A percentile compares a stretch with the other conserved stretches of the same genome.
These are phyloP conservation scores for Cuniculus paca DNA, from an alignment of 2,797 vertebrate genomes.

Conservation along the genomic window DNA sequence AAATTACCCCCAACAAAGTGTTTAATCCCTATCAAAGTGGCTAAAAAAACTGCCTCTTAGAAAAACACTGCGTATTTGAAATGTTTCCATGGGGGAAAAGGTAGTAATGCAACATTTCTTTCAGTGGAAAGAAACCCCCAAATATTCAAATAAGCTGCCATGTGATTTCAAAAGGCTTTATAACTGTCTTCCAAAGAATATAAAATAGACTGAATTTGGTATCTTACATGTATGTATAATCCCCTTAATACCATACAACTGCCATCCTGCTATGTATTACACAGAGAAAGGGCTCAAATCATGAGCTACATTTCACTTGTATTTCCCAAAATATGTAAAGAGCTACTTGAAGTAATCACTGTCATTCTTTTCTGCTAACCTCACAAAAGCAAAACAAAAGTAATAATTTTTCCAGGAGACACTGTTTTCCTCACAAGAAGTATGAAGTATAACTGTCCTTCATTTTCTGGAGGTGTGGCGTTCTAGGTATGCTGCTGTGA, in stretches of 20 bases:
- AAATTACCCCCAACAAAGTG: not conserved
- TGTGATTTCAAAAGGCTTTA: not conserved
- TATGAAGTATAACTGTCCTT: not conserved
- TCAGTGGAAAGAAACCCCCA: not conserved
- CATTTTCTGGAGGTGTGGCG: not conserved
- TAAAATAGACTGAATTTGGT: not conserved
- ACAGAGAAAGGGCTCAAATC: conserved; percentile 73
- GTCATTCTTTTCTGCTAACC: not conserved
- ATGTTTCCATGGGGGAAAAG: not conserved
- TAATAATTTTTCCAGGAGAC: not conserved
- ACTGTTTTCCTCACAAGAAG: not conserved
- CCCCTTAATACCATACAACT: not conserved
- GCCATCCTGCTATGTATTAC: conserved; percentile 59
- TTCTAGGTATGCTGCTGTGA: not conserved
- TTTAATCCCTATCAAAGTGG: not conserved
- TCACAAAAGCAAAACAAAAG: not conserved
- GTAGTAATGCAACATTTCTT: not conserved
- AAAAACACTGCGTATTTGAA: not conserved
- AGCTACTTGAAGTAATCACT: conserved; percentile 61
- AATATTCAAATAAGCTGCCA: not conserved
- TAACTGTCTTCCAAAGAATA: not conserved
- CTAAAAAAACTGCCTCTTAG: not conserved
- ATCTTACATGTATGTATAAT: not conserved
- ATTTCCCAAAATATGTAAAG: conserved; percentile 83
- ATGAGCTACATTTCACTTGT: conserved; percentile 71